These are phyloP conservation scores for Rhea americana DNA, from an alignment of 2,113 vertebrate species.

Conservation along the genomic window DNA sequence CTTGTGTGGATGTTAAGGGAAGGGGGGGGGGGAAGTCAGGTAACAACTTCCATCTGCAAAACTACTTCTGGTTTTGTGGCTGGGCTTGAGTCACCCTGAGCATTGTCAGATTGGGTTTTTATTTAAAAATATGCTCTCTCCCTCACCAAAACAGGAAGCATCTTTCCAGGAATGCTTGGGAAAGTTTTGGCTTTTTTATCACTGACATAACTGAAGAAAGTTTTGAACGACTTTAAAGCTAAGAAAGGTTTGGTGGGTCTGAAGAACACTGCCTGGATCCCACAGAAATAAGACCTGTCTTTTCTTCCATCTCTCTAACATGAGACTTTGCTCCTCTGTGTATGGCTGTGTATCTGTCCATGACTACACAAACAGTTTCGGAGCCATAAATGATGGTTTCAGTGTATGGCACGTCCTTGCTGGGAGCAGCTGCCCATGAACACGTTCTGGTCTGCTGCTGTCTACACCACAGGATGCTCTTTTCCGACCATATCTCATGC, in stretches of 20 bases:
- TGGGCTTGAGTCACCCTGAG: not conserved
- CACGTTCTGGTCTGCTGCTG: fast-evolving
- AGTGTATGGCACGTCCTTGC: not conserved
- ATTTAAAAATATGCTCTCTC: conserved; percentile 29
- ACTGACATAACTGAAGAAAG: conserved; percentile 38
- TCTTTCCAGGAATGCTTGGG: conserved; percentile 53
- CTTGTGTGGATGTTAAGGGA: not conserved
- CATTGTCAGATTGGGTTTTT: conserved; percentile 26
- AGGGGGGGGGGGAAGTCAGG: not conserved
- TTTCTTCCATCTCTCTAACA: not conserved
- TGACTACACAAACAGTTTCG: not conserved
- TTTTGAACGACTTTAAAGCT: not conserved
- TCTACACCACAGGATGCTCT: not conserved
- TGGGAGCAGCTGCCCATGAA: not conserved
- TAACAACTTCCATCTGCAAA: conserved; percentile 39
- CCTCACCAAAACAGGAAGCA: conserved; percentile 40
- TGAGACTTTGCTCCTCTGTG: not conserved
- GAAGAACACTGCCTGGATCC: not conserved
- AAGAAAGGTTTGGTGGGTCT: not conserved
- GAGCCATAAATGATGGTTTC: not conserved
- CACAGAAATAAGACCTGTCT: not conserved
- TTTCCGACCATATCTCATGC: not conserved
- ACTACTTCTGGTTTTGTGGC: conserved; percentile 41
- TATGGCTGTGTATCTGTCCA: not conserved
- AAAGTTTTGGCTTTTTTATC: conserved; percentile 28